Percentiles rank a stretch among this genome's conserved stretches.
Evolutionary conservation across 2,113 vertebrate genomes (phyloP).

Genomic region (Ivindomyrus marchei): DNA sequence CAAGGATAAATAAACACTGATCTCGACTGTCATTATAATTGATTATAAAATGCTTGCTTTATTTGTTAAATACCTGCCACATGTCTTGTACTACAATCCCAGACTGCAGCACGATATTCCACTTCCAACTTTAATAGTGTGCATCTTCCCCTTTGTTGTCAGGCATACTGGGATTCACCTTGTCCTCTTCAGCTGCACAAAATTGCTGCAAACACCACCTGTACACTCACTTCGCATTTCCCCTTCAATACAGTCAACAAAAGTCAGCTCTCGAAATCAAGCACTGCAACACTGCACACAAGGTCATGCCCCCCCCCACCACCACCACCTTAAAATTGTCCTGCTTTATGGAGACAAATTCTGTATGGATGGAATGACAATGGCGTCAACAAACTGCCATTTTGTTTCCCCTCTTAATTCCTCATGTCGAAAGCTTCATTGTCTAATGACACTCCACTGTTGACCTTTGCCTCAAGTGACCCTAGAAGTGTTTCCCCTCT

Average conservation of each 20-base stretch:
- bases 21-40: not conserved
- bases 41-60: not conserved
- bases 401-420: constrained; percentile 19
- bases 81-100: not conserved
- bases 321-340: not conserved
- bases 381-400: constrained; percentile 18
- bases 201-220: not conserved
- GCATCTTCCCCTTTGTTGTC: not conserved
- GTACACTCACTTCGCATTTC: not conserved
- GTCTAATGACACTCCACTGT: constrained; percentile 13
- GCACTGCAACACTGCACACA: constrained; percentile 5
- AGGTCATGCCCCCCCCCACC: not conserved
- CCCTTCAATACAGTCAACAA: not conserved
- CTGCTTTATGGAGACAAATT: constrained; percentile 23
- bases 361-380: constrained; percentile 27
- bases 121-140: not conserved
- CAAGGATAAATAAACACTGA: not conserved
- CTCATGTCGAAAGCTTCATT: constrained; percentile 24
- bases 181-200: not conserved
- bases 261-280: not conserved
- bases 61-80: not conserved
- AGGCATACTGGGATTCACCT: not conserved
- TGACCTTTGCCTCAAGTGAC: constrained; percentile 16
- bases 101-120: not conserved
- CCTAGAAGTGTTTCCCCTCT: not conserved